Base-by-base conservation (phyloP, 2,113 vertebrate genomes). In the Corythornis cristatus region DNA sequence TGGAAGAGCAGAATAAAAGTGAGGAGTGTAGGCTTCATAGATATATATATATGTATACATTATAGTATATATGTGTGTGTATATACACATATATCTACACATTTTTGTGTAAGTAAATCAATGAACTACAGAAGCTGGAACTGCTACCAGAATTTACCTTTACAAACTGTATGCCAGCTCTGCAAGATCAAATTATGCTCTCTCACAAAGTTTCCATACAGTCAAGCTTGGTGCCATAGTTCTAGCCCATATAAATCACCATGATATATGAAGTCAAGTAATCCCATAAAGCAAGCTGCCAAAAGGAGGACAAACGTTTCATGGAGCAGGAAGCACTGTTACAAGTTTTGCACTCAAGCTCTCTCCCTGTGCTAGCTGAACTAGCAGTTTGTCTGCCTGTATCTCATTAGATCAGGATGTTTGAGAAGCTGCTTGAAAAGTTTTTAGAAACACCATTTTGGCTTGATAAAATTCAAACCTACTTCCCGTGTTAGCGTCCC, bases 331-430 rank as follows among this genome's bases (percentile, higher is more conserved):
- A 72, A 90, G 35, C 2, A 2, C 50, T 4, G 19, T 29, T 91
- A 84, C 81, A 67, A 70, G 33, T 2, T 58, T 19, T 26, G 61
- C 45, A 15, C 65, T 64, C 40, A 0, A 76, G 83, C 48, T n/a
- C 61, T 48, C 46, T 84, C 70, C 53, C 74, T 3, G 7, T n/a
- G 73, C 74, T 68, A 65, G 73, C 50, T 68, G 74, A 75, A 82
- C 73, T 9, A 3, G 77, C 94, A 53, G 10, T 9, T 87, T 35
- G 45, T n/a, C 89, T 82, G 86, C 81, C 71, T 28, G 2, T 46
- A 76, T 70, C 86, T 92, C 82, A 91, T 93, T 90, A 92, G 29
- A 74, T 66, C 54, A 83, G 89, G 78, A 80, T 83, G 89, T 83
- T 85, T 89, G 45, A 94, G 84, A 78, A 92, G 90, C 92, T 95